These are phyloP conservation scores for Pocillopora verrucosa DNA, from an alignment of 64 coral and sea anemone species.

Conservation along the genomic window DNA sequence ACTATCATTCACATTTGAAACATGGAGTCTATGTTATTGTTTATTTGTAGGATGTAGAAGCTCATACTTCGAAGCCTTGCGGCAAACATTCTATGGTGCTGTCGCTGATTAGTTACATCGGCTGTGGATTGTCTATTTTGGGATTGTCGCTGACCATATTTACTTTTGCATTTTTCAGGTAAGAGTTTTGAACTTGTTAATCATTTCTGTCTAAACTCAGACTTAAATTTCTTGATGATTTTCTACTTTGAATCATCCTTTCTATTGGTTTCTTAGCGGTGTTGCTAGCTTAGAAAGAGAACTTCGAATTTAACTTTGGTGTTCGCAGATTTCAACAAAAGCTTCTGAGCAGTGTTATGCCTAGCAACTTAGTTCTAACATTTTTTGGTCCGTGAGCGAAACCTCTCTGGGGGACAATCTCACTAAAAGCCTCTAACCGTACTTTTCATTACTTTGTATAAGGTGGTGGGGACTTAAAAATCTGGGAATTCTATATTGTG, in stretches of 20 bases:
- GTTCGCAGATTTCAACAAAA: neutral
- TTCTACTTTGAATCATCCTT: too few relatives aligned
- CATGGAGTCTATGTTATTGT: neutral
- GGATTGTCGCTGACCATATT: conserved; percentile 88
- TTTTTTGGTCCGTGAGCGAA: neutral
- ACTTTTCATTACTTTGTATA: neutral
- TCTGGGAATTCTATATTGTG: too few relatives aligned
- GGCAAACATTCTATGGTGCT: conserved; percentile 79
- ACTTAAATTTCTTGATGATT: neutral
- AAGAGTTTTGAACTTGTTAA: neutral
- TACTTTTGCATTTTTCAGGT: conserved; percentile 87
- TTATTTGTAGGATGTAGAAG: conserved; percentile 77
- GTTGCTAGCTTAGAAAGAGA: too few relatives aligned
- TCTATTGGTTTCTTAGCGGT: too few relatives aligned
- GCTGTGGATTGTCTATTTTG: conserved; percentile 86
- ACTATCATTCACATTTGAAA: neutral
- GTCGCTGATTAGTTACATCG: conserved; percentile 81
- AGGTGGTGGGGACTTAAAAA: too few relatives aligned
- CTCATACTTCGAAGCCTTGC: conserved; percentile 73
- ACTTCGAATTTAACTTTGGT: neutral
- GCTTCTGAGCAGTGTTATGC: neutral
- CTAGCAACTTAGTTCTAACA: neutral
- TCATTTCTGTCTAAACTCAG: neutral
- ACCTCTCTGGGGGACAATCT: neutral
- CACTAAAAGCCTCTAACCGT: neutral